phyloP scores from a whole-genome alignment of 2,888 invertebrate genomes.

The Sphinx pinastri region DNA sequence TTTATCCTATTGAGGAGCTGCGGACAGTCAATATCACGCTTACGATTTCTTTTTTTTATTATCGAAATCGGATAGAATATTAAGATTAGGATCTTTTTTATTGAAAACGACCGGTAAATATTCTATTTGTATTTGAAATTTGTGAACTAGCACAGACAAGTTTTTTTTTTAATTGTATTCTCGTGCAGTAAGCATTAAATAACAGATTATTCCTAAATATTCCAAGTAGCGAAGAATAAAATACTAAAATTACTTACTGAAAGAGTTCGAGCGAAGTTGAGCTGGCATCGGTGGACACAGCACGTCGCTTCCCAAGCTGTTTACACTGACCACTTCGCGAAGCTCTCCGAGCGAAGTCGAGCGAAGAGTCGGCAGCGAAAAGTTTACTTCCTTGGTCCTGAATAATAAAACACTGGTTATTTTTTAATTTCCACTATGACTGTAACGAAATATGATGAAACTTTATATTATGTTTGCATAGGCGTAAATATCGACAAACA shows the following conservation, averaged over 20 bases:
- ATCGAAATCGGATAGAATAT: no score
- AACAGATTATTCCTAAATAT: no score
- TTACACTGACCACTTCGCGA: constrained; percentile 73
- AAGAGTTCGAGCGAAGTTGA: constrained; percentile 86
- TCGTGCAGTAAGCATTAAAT: not conserved
- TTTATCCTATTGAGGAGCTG: no score
- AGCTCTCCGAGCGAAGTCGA: constrained; percentile 78
- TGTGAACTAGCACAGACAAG: no score
- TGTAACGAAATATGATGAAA: not conserved
- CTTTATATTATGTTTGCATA: no score
- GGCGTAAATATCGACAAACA: no score
- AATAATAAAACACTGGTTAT: not conserved
- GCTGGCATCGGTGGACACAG: constrained; percentile 71
- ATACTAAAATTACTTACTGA: constrained; percentile 80
- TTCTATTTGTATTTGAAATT: no score
- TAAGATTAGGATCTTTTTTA: no score
- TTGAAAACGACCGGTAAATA: no score
- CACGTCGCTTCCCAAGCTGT: constrained; percentile 71
- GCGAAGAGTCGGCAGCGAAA: constrained; percentile 75
- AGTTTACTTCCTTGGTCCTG: constrained; percentile 80
- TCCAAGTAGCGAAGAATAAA: not conserved
- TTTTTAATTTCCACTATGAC: not conserved
- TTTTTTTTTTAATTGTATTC: no score
- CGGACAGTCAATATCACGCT: no score
- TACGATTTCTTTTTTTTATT: no score